phyloP scores from a whole-genome alignment of 1,140 invertebrate species.

The Trigoniulus corallinus region DNA sequence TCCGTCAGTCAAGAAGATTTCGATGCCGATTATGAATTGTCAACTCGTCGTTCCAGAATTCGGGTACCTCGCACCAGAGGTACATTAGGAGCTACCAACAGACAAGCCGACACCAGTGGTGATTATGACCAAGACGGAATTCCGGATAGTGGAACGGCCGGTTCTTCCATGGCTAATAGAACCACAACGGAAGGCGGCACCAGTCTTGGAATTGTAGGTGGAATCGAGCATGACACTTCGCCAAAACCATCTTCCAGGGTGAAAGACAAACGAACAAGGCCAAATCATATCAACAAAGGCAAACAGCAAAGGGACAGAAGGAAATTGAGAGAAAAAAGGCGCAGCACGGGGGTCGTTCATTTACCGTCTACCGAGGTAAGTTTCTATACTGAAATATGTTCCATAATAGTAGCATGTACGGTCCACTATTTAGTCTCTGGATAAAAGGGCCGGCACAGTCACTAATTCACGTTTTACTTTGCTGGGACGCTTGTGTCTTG shows the following conservation, averaged over 20 bases:
- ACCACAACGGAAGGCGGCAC: slow-evolving; percentile 4
- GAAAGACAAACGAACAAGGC: slow-evolving; percentile 30
- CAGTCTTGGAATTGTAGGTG: slow-evolving; percentile 9
- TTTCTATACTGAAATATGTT: no score
- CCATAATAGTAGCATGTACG: no score
- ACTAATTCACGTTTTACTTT: no score
- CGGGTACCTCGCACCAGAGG: no score
- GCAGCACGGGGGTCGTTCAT: slow-evolving; percentile 45
- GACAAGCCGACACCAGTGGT: no score
- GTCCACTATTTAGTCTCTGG: no score
- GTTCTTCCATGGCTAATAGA: slow-evolving; percentile 13
- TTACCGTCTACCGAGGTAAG: slow-evolving; percentile 42
- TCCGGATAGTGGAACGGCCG: slow-evolving; percentile 17
- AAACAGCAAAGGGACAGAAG: slow-evolving; percentile 39
- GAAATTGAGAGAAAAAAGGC: slow-evolving; percentile 42
- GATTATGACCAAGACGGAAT: no score
- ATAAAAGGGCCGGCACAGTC: no score
- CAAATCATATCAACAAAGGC: slow-evolving; percentile 37
- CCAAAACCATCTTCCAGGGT: slow-evolving; percentile 25
- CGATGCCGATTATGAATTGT: slow-evolving; percentile 39
- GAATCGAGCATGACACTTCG: slow-evolving; percentile 33
- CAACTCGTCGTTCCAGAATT: slow-evolving; percentile 32
- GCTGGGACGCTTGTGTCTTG: no score
- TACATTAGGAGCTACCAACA: no score
- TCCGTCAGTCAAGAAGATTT: slow-evolving; percentile 47